Conservation (phyloP, 2,113 vertebrate species). For the Megaptera novaeangliae region DNA sequence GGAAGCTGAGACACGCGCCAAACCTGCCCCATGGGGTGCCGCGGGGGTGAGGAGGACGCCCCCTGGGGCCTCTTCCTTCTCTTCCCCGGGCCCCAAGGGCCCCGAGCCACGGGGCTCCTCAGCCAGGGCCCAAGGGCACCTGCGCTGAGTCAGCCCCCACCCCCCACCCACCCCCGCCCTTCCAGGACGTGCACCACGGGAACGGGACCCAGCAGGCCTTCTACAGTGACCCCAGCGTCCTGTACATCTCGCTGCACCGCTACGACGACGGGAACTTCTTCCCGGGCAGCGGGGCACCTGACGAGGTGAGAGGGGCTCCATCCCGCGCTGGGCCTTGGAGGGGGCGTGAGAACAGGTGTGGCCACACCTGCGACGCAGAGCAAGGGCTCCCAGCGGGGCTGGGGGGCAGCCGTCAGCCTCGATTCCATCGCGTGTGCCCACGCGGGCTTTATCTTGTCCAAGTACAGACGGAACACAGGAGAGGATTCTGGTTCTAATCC, state of each 20-base stretch:
- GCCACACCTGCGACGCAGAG: neutral
- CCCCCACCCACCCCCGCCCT: neutral
- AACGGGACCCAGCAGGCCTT: constrained; percentile 94
- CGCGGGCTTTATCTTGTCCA: fast-evolving
- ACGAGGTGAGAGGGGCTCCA: constrained; percentile 83
- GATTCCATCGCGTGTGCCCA: fast-evolving
- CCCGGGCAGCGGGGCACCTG: constrained; percentile 95
- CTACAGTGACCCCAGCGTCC: constrained; percentile 92
- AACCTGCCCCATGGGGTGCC: fast-evolving
- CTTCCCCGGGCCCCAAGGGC: neutral
- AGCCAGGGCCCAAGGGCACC: neutral
- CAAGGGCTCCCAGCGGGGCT: fast-evolving
- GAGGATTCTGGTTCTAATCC: fast-evolving
- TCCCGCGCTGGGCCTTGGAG: fast-evolving
- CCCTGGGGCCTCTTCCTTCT: neutral
- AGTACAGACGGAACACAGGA: fast-evolving
- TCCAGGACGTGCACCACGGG: constrained; percentile 89
- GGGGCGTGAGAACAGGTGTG: fast-evolving
- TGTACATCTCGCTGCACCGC: constrained; percentile 96
- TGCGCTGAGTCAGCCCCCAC: neutral
- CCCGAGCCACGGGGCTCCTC: fast-evolving
- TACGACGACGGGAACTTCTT: constrained; percentile 99
- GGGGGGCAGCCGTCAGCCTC: fast-evolving
- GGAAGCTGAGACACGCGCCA: neutral
- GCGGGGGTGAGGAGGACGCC: neutral